phyloP scores from a whole-genome alignment of 2,888 invertebrate genomes.

The Bombylius discolor region DNA sequence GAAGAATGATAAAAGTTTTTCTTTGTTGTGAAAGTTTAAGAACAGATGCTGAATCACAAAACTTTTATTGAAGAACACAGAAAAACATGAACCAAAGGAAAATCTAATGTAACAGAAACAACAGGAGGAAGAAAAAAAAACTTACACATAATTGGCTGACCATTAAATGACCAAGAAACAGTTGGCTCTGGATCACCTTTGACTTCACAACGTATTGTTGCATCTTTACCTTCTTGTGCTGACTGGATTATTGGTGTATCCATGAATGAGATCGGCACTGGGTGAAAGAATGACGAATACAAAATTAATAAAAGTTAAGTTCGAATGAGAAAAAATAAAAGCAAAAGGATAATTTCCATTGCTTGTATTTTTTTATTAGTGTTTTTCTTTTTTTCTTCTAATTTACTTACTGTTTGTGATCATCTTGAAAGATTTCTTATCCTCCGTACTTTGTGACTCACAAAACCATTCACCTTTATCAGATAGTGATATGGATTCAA shows the following conservation, averaged over 20 bases:
- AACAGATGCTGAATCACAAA: too few relatives aligned
- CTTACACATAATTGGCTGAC: conserved; percentile 28
- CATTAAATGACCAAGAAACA: conserved; percentile 39
- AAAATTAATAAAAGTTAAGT: too few relatives aligned
- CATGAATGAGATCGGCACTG: conserved; percentile 44
- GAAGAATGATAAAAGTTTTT: too few relatives aligned
- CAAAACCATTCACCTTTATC: conserved; percentile 42
- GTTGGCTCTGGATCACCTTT: conserved; percentile 32
- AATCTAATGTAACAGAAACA: too few relatives aligned
- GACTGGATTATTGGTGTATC: conserved; percentile 40
- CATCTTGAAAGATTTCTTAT: conserved; percentile 31
- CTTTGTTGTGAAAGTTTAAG: too few relatives aligned
- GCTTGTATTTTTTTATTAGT: too few relatives aligned
- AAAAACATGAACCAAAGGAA: too few relatives aligned
- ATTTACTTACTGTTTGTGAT: conserved; percentile 35
- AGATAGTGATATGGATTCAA: conserved; percentile 35
- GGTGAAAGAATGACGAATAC: too few relatives aligned
- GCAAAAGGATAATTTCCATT: too few relatives aligned
- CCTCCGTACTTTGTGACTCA: conserved; percentile 25
- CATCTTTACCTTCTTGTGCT: conserved; percentile 39
- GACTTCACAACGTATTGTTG: conserved; percentile 35
- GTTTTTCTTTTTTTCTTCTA: too few relatives aligned
- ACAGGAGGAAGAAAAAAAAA: not conserved
- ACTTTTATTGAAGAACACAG: too few relatives aligned
- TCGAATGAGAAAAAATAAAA: too few relatives aligned